Conservation (phyloP, 2,113 vertebrate species). For the Panthera leo region DNA sequence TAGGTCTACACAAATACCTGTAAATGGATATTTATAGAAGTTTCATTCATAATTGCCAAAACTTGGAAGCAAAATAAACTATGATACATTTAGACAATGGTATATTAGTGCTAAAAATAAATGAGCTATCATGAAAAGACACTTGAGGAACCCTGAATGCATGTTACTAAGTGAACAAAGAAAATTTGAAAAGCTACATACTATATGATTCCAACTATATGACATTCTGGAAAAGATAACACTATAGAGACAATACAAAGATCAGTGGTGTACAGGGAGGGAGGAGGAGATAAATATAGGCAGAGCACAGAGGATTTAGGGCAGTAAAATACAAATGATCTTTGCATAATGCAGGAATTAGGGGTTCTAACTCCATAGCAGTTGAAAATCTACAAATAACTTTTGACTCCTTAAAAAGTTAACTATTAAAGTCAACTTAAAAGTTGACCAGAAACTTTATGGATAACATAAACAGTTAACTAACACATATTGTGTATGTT, state of each 20-base stretch:
- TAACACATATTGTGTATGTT: background rate
- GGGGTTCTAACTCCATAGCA: background rate
- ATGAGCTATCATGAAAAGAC: background rate
- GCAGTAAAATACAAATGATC: background rate
- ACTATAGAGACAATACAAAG: background rate
- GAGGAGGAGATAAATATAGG: background rate
- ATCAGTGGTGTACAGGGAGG: background rate
- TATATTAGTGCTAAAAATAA: background rate
- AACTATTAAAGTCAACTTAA: background rate
- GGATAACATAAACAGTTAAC: background rate
- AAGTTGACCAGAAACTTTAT: background rate
- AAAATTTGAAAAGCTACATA: background rate
- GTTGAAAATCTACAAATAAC: background rate
- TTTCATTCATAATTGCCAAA: background rate
- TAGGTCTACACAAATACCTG: background rate
- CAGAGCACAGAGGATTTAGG: background rate
- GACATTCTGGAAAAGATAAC: background rate
- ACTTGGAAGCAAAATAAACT: background rate
- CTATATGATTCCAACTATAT: background rate
- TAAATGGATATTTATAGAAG: background rate
- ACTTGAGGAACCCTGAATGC: background rate
- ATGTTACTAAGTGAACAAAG: background rate
- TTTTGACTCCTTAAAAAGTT: background rate
- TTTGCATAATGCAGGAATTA: background rate
- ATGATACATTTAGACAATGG: background rate